A percentile compares a stretch with the other conserved stretches of the same genome.
phyloP scores from a whole-genome alignment of 2,113 vertebrate genomes.

The Lanius collurio region DNA sequence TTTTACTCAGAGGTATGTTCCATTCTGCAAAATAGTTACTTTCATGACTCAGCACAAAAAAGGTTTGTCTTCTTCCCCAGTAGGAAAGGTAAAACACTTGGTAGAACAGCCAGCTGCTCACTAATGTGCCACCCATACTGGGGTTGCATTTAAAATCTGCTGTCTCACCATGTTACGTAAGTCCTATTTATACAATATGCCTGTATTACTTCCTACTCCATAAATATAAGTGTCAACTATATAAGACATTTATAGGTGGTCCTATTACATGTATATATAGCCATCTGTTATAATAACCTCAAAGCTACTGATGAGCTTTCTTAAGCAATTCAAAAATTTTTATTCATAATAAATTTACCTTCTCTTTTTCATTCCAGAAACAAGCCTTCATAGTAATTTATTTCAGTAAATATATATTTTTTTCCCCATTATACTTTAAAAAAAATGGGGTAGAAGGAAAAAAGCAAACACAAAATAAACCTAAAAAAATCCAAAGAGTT shows the following conservation, averaged over 20 bases:
- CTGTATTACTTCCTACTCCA: not conserved
- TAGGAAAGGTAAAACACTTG: not conserved
- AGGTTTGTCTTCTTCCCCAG: not conserved
- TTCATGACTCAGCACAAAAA: slow-evolving; percentile 36
- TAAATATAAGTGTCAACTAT: not conserved
- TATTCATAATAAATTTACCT: not conserved
- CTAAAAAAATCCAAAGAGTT: not conserved
- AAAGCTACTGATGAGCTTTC: not conserved
- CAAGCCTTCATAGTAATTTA: not conserved
- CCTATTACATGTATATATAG: not conserved
- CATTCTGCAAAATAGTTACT: slow-evolving; percentile 12
- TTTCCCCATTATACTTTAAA: not conserved
- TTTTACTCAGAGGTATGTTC: not conserved
- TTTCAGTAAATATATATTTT: not conserved
- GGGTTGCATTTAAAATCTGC: not conserved
- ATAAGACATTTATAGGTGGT: not conserved
- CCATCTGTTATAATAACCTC: not conserved
- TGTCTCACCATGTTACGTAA: not conserved
- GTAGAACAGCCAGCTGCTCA: not conserved
- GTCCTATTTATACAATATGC: not conserved
- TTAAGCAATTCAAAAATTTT: not conserved
- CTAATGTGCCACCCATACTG: not conserved
- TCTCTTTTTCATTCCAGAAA: not conserved
- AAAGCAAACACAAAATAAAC: not conserved
- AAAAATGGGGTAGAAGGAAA: not conserved